These are phyloP conservation scores for Nesospiza acunhae DNA, from an alignment of 2,113 vertebrate species.

Conservation along the genomic window DNA sequence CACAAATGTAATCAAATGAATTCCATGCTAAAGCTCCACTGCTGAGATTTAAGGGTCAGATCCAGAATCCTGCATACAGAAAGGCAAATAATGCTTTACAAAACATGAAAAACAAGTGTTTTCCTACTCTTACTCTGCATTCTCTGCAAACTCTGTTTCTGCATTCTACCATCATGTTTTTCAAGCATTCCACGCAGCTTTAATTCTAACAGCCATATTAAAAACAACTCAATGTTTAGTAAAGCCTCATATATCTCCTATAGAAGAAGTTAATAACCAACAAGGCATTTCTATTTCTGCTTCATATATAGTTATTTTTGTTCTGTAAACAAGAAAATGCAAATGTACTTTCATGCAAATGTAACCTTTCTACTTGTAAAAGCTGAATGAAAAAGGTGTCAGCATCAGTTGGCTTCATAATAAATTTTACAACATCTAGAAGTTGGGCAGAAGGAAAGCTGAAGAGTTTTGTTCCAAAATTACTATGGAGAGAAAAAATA, in stretches of 20 bases:
- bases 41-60: not conserved
- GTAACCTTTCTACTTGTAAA: constrained; percentile 65
- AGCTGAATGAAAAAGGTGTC: constrained; percentile 56
- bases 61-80: not conserved
- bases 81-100: not conserved
- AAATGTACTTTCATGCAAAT: constrained; percentile 49
- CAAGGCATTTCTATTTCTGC: not conserved
- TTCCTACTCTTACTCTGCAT: not conserved
- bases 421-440: constrained; percentile 28
- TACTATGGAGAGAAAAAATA: not conserved
- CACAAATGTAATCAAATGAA: not conserved
- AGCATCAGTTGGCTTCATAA: constrained; percentile 52
- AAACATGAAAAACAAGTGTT: not conserved
- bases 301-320: not conserved
- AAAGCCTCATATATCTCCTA: not conserved
- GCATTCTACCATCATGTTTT: not conserved
- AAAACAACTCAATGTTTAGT: not conserved
- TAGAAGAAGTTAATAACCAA: constrained; percentile 4
- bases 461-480: constrained; percentile 53
- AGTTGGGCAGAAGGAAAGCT: constrained; percentile 31
- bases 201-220: not conserved
- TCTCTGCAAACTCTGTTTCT: not conserved
- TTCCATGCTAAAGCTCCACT: not conserved
- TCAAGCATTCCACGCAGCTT: not conserved
- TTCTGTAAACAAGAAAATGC: constrained; percentile 62